Evolutionary conservation across 2,888 invertebrate genomes (phyloP), one percentile per base, ranked within the genome.

Genomic region (Dryocosmus kuriphilus): DNA sequence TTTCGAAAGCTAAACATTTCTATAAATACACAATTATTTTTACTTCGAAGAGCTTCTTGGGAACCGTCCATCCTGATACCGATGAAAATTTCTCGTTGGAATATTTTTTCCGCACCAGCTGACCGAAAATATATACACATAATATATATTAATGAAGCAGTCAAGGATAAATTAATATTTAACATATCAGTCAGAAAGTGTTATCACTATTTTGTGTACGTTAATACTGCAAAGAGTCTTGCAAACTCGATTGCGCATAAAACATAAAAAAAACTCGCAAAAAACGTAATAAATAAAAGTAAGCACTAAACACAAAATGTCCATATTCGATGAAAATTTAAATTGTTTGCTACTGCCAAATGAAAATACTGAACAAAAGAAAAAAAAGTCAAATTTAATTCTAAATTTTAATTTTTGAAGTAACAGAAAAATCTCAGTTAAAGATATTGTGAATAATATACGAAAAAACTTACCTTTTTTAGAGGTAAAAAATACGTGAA

Each of bases 41-140:
- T 30, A 71, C 67, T 71, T 71, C 19, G 30, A 71, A 71, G 67
- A 46, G 41, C 46, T 71, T 51, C 67, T 71, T 71, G 67, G 8
- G 67, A 46, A 71, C 9, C 67, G 46, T 46, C 41, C 67, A 71
- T 71, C 46, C 41, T 71, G 67, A 27, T 8, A 71, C 27, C 30
- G 30, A 24, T 19, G 30, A 30, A 24, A 46, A 51, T 46, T 30
- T 41, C 22, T 19, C 9, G 19, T 51, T 30, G 27, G 4, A 46
- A 8, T 27, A 38, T 71, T 51, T 19, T 19, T 51, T 30, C 38
- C 51, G 41, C 67, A 71, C 41, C 46, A 71, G 46, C 67, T 71
- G 27, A 67, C 46, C 14, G 1, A 38, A 27, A 7, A 24, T 65
- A 65, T n/a, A 65, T 38, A 27, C 14, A 16, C 11, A 71, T 9